A percentile compares a stretch with the other conserved stretches of the same genome.
Conservation (phyloP, 2,888 invertebrate species). For the Cyclophora albipunctata region DNA sequence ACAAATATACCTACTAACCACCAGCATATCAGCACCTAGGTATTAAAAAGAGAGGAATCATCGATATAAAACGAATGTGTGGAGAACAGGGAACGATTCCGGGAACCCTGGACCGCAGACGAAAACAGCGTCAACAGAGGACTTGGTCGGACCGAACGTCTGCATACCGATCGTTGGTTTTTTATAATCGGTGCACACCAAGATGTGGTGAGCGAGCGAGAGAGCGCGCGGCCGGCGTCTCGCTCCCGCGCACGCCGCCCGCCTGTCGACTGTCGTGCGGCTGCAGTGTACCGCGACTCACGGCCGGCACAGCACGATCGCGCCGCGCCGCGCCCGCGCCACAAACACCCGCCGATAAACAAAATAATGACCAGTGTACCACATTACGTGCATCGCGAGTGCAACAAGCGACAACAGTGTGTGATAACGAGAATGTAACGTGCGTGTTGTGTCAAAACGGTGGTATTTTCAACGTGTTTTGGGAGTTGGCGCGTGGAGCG, state of each 20-base stretch:
- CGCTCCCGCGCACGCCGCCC: conserved; percentile 56
- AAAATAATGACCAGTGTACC: conserved; percentile 70
- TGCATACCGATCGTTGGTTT: conserved; percentile 75
- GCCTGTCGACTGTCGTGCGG: conserved; percentile 60
- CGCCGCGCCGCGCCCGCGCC: conserved; percentile 34
- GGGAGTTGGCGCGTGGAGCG: conserved; percentile 61
- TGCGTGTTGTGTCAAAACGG: conserved; percentile 64
- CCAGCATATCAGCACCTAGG: conserved; percentile 5
- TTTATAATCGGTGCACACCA: conserved; percentile 55
- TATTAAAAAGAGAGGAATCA: conserved; percentile 4
- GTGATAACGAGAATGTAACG: conserved; percentile 69
- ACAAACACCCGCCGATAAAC: conserved; percentile 65
- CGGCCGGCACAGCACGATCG: too few relatives aligned
- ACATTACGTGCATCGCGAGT: conserved; percentile 66
- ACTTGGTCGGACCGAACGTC: conserved; percentile 75
- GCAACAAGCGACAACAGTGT: conserved; percentile 68
- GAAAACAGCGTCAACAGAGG: conserved; percentile 74
- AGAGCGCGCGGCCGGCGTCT: conserved; percentile 45
- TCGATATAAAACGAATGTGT: conserved; percentile 19
- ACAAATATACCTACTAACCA: conserved; percentile 1
- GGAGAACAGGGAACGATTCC: conserved; percentile 40
- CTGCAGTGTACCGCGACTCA: conserved; percentile 37
- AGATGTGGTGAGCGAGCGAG: conserved; percentile 22
- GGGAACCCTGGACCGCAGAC: conserved; percentile 69
- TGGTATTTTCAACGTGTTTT: conserved; percentile 60